These are phyloP conservation scores for Neodiprion pinetum DNA, from an alignment of 1,140 invertebrate species.

Conservation along the genomic window DNA sequence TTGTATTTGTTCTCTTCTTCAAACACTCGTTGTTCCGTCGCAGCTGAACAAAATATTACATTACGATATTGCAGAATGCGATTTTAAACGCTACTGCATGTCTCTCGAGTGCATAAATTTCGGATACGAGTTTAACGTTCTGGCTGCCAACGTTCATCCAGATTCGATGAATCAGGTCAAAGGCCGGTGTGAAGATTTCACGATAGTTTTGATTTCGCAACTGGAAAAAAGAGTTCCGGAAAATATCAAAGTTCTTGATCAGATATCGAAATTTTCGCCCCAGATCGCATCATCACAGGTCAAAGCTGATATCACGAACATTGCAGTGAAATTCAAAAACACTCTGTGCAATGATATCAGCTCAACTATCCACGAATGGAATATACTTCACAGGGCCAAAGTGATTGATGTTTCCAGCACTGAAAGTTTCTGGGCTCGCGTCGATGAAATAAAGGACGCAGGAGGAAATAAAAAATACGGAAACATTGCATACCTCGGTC, in stretches of 20 bases:
- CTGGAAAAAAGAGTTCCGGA: constrained; percentile 23
- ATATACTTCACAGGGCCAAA: constrained; percentile 14
- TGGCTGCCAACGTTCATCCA: constrained; percentile 8
- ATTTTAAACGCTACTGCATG: constrained; percentile 27
- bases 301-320: constrained; percentile 24
- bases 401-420: constrained; percentile 17
- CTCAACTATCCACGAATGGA: constrained; percentile 31
- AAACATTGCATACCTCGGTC: constrained; percentile 24
- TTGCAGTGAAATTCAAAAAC: constrained; percentile 21
- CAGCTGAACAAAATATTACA: constrained; percentile 20
- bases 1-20: constrained; percentile 23
- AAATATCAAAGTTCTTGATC: constrained; percentile 23
- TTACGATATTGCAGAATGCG: constrained; percentile 16
- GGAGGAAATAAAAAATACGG: constrained; percentile 23
- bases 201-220: constrained; percentile 20
- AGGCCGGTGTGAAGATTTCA: constrained; percentile 24
- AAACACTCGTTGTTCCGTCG: constrained; percentile 25
- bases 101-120: constrained; percentile 23
- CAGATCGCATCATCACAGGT: constrained; percentile 24
- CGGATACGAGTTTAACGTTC: constrained; percentile 29
- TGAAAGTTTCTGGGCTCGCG: constrained; percentile 23
- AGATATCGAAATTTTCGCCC: constrained; percentile 25
- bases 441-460: constrained; percentile 21
- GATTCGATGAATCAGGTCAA: constrained; percentile 22
- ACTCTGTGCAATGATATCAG: constrained; percentile 23